phyloP scores from a whole-genome alignment of 2,113 vertebrate genomes.

The Ammospiza caudacuta region DNA sequence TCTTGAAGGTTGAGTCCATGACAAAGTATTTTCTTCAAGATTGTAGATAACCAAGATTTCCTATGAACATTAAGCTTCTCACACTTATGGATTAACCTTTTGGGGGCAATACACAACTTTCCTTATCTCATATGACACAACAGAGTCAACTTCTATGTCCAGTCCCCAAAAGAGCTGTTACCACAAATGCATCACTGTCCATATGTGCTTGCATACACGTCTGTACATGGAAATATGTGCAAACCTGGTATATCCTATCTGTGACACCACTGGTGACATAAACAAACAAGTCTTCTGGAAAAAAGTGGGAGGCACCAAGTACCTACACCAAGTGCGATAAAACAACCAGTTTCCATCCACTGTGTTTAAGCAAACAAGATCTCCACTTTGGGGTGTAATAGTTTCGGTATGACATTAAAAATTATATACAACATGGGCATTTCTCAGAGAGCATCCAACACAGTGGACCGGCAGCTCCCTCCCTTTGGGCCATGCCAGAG shows the following conservation, averaged over 20 bases:
- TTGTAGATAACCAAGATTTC: not conserved
- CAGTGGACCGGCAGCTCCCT: rapidly evolving
- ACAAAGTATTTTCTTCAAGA: not conserved
- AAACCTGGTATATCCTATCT: not conserved
- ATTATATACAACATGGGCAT: rapidly evolving
- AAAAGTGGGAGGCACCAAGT: not conserved
- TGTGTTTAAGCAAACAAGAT: not conserved
- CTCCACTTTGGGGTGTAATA: not conserved
- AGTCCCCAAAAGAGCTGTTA: not conserved
- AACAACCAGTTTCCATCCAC: not conserved
- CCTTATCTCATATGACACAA: not conserved
- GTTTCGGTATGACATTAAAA: rapidly evolving
- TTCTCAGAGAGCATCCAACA: not conserved
- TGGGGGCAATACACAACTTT: not conserved
- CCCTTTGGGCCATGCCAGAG: not conserved
- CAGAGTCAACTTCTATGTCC: not conserved
- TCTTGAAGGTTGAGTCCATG: not conserved
- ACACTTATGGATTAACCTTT: not conserved
- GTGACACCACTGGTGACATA: not conserved
- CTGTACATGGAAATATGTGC: rapidly evolving
- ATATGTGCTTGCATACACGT: rapidly evolving
- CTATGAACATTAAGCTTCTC: not conserved
- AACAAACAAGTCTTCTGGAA: not conserved
- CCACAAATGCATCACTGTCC: not conserved
- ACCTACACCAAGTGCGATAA: not conserved